Conservation (phyloP, 2,113 vertebrate species). For the Stictonetta naevosa region DNA sequence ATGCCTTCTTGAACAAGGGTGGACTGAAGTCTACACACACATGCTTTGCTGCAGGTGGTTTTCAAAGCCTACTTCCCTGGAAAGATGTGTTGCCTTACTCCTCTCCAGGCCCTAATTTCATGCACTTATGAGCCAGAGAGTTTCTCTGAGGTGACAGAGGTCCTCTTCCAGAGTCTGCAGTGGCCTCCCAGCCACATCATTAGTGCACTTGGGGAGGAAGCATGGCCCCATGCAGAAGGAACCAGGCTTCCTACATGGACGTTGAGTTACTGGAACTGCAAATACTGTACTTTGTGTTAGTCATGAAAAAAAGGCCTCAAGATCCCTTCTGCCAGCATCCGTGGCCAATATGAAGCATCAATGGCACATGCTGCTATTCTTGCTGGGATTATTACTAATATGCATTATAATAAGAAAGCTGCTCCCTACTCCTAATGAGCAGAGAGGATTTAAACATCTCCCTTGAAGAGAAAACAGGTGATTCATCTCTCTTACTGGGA, state of each 20-base stretch:
- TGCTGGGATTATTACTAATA: neutral
- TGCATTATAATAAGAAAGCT: constrained; percentile 36
- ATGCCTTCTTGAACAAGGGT: neutral
- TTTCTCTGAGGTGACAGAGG: neutral
- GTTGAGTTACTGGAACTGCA: neutral
- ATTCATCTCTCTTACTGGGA: constrained; percentile 27
- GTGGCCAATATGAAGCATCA: neutral
- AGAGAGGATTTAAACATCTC: constrained; percentile 22
- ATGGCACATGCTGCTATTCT: neutral
- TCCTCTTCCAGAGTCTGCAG: neutral
- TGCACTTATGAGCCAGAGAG: neutral
- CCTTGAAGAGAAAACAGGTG: constrained; percentile 38
- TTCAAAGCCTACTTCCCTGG: neutral
- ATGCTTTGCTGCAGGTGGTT: neutral
- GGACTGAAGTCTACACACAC: neutral
- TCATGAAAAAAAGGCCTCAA: neutral
- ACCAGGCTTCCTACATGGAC: neutral
- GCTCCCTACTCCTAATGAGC: neutral
- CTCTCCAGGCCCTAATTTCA: neutral
- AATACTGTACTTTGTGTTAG: constrained; percentile 10
- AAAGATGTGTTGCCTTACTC: neutral
- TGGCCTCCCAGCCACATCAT: accelerated
- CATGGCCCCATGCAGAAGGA: neutral
- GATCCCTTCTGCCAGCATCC: neutral
- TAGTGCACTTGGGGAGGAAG: neutral